Evolutionary conservation across 2,797 vertebrate species (phyloP), one percentile per base, ranked within the genome.

Genomic region (Thripadectes ignobilis): DNA sequence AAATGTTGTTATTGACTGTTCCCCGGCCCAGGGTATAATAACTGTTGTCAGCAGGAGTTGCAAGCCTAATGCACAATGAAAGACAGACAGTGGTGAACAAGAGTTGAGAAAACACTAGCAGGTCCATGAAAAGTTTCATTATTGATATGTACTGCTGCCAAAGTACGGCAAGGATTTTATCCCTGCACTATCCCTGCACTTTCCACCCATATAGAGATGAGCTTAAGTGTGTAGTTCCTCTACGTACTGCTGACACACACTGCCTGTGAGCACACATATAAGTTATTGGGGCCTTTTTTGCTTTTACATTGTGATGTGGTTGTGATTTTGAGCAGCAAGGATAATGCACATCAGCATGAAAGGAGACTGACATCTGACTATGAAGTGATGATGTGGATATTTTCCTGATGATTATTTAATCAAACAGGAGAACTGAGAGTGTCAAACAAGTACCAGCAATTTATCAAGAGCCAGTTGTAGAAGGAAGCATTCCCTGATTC

Each of bases 361-460:
- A 90, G 41, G 10, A 96, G 72, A 92, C 54, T 85, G 89, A 80
- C 88, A 82, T 65, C 68, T 93, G 84, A 88, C 86, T 91, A 77
- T 24, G 61, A 88, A 93, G 82, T 83, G 82, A 94, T 93, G 84
- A 89, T 89, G 59, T 93, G 69, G 82, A 69, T 94, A 91, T 96
- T 94, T 92, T 36, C 69, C 67, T 7, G 10, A 89, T 94, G 86
- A 95, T 96, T 96, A 93, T 96, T 93, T 96, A 95, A 93, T 97
- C 94, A 96, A 96, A 96, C 29, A 85, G 73, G 88, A 84, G 79
- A 95, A 85, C 55, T 66, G 87, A 88, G 87, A 69, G 69, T 90
- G 86, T 96, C 96, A 97, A 91, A 95, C 41, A 67, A 97, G 66
- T 68, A 80, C 58, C 27, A 95, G 91, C 65, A 94, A 96, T 96